phyloP scores from a whole-genome alignment of 2,888 invertebrate genomes.

The Sympetrum striolatum region DNA sequence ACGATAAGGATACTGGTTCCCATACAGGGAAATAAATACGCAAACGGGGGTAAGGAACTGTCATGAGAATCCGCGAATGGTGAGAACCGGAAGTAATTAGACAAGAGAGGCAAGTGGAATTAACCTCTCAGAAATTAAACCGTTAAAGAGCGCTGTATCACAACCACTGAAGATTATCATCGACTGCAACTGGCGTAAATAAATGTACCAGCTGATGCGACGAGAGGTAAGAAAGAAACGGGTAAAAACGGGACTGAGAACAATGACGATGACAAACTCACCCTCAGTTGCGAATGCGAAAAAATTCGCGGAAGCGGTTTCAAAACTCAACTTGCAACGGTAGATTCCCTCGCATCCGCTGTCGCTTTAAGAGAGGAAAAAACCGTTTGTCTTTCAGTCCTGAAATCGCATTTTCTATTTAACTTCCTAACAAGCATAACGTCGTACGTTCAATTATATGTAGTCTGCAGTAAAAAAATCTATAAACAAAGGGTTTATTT shows the following conservation, averaged over 20 bases:
- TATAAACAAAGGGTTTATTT: too few species aligned
- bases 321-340: too few species aligned
- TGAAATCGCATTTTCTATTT: too few species aligned
- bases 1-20: background rate
- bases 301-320: too few species aligned
- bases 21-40: background rate
- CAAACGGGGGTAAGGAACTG: too few species aligned
- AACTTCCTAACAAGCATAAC: too few species aligned
- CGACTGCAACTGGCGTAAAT: background rate
- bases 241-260: background rate
- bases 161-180: background rate
- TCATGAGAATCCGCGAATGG: background rate
- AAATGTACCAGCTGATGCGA: background rate
- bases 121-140: background rate
- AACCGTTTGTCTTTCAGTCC: too few species aligned
- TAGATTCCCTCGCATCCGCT: too few species aligned
- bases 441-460: too few species aligned
- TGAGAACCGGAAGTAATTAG: background rate
- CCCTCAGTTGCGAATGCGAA: background rate
- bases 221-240: background rate
- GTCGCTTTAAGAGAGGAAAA: too few species aligned
- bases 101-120: background rate
- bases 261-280: background rate
- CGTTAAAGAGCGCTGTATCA: background rate
- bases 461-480: too few species aligned